These are phyloP conservation scores for Plecturocebus donacophilus DNA, from an alignment of 2,113 vertebrate species.

Conservation along the genomic window DNA sequence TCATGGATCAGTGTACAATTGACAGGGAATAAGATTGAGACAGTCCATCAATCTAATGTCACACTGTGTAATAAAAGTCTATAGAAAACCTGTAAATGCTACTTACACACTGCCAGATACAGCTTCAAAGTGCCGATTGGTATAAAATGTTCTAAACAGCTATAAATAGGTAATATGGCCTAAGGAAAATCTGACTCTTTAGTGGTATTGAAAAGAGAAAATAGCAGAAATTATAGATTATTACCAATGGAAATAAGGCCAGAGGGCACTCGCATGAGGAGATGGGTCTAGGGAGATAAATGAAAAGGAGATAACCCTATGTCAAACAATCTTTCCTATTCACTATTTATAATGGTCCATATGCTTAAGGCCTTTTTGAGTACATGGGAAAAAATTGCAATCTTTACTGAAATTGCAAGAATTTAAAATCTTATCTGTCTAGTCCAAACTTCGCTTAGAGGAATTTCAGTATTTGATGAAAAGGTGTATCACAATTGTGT, in stretches of 20 bases:
- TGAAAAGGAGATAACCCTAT: constrained; percentile 64
- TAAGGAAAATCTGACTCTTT: constrained; percentile 71
- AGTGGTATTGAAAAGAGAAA: constrained; percentile 69
- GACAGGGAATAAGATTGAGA: constrained; percentile 87
- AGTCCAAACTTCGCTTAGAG: constrained; percentile 5
- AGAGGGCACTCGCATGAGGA: constrained; percentile 54
- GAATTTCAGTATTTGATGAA: neutral
- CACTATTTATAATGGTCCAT: constrained; percentile 67
- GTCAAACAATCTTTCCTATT: constrained; percentile 71
- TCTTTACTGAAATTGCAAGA: constrained; percentile 60
- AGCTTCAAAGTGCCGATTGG: constrained; percentile 72
- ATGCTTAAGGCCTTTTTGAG: constrained; percentile 65
- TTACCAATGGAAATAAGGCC: constrained; percentile 79
- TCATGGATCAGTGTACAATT: constrained; percentile 85
- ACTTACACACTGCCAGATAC: constrained; percentile 75
- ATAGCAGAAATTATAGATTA: constrained; percentile 75
- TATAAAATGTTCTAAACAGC: constrained; percentile 74
- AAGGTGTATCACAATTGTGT: neutral
- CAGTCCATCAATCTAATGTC: constrained; percentile 87
- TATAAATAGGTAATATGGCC: constrained; percentile 76
- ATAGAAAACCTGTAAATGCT: constrained; percentile 85
- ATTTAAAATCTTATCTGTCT: constrained; percentile 51
- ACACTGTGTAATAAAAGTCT: constrained; percentile 86
- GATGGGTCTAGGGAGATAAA: constrained; percentile 66
- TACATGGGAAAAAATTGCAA: constrained; percentile 10